Percentiles rank a stretch among this genome's conserved stretches.
Evolutionary conservation across 2,888 invertebrate genomes (phyloP).

Genomic region (Acanthococcus lagerstroemiae): DNA sequence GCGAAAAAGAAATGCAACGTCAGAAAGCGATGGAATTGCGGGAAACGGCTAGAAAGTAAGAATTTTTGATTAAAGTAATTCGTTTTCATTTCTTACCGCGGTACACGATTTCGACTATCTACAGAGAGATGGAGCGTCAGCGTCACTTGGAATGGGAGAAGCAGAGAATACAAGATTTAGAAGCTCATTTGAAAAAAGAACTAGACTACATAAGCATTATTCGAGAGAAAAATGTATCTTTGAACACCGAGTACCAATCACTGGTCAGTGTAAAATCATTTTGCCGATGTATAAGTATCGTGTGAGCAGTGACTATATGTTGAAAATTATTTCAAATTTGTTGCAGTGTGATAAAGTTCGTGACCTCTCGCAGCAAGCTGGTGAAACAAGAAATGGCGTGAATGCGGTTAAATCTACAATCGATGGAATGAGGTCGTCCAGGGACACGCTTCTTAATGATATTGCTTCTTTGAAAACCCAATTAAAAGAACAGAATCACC

Average conservation of each 20-base stretch:
- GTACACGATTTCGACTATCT: neutral
- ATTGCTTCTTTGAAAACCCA: conserved; percentile 71
- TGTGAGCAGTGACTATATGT: no score
- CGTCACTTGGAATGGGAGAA: conserved; percentile 94
- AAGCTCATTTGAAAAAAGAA: conserved; percentile 73
- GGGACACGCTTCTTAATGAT: conserved; percentile 81
- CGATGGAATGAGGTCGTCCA: conserved; percentile 66
- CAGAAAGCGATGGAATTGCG: conserved; percentile 67
- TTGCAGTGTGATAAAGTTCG: conserved; percentile 60
- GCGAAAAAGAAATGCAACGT: conserved; percentile 65
- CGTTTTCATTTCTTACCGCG: neutral
- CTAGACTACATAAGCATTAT: conserved; percentile 73
- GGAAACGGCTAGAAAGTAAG: conserved; percentile 63
- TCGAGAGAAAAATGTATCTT: conserved; percentile 75
- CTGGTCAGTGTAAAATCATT: conserved; percentile 42
- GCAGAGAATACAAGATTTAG: conserved; percentile 76
- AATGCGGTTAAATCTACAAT: conserved; percentile 89
- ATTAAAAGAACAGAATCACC: conserved; percentile 73
- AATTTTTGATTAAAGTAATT: conserved; percentile 33
- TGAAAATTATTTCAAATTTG: no score
- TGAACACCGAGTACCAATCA: conserved; percentile 66
- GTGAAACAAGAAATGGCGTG: conserved; percentile 74
- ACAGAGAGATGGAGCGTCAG: conserved; percentile 77
- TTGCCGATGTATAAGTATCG: no score
- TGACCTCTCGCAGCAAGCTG: conserved; percentile 69